Conservation (phyloP, 1,140 invertebrate genomes). For the Diachasma alloeum region DNA sequence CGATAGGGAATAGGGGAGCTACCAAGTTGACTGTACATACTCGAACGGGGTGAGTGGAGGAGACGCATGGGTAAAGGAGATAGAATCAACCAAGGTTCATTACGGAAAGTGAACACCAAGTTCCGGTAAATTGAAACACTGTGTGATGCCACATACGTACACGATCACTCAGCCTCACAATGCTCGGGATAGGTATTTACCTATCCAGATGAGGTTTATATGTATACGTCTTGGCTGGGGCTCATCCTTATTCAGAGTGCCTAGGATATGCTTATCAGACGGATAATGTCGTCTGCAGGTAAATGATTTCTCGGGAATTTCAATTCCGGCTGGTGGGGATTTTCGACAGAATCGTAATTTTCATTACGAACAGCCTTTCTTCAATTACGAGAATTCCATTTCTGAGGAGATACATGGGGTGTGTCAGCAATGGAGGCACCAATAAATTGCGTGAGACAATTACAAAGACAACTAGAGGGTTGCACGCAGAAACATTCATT, state of each 20-base stretch:
- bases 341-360: neutral
- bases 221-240: neutral
- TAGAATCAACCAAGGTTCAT: constrained; percentile 32
- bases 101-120: constrained; percentile 36
- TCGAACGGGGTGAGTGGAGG: neutral
- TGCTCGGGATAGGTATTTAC: neutral
- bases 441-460: too few species aligned
- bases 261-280: neutral
- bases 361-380: too few species aligned
- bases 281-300: neutral
- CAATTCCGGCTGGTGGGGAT: neutral
- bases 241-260: neutral
- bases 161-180: neutral
- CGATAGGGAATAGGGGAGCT: neutral
- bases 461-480: too few species aligned
- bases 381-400: too few species aligned
- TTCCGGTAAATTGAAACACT: constrained; percentile 30
- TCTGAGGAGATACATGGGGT: neutral
- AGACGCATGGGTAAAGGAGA: neutral
- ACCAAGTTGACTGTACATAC: constrained; percentile 1
- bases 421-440: too few species aligned
- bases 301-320: neutral
- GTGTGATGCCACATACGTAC: constrained; percentile 16
- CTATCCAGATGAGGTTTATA: neutral
- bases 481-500: too few species aligned